Conservation (phyloP, 2,113 vertebrate species). For the Gavia stellata region DNA sequence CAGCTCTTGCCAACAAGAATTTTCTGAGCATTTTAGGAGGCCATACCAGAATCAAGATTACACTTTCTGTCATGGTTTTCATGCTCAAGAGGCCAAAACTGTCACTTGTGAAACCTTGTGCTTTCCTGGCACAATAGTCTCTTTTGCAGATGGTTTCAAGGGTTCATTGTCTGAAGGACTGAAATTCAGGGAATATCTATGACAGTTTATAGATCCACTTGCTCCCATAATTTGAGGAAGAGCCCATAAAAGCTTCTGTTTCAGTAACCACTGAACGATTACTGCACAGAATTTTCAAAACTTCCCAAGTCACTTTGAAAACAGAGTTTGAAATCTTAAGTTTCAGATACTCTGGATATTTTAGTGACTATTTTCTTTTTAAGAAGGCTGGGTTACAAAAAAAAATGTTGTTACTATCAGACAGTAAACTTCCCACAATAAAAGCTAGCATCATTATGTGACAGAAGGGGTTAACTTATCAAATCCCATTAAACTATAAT, state of each 20-base stretch:
- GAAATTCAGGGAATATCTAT: neutral
- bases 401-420: neutral
- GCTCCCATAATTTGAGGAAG: neutral
- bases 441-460: neutral
- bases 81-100: neutral
- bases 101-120: neutral
- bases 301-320: neutral
- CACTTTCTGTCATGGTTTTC: neutral
- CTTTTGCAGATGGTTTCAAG: neutral
- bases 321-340: neutral
- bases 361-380: neutral
- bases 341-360: neutral
- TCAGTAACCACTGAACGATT: neutral
- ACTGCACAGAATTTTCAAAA: neutral
- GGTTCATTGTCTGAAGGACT: neutral
- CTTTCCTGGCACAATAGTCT: neutral
- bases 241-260: neutral
- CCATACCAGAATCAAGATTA: neutral
- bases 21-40: neutral
- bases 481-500: slow-evolving; percentile 49
- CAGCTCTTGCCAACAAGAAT: neutral
- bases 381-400: neutral
- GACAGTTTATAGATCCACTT: neutral
- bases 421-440: neutral
- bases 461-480: slow-evolving; percentile 54